Evolutionary conservation across 2,888 invertebrate species (phyloP).

Genomic region (Pecten maximus): DNA sequence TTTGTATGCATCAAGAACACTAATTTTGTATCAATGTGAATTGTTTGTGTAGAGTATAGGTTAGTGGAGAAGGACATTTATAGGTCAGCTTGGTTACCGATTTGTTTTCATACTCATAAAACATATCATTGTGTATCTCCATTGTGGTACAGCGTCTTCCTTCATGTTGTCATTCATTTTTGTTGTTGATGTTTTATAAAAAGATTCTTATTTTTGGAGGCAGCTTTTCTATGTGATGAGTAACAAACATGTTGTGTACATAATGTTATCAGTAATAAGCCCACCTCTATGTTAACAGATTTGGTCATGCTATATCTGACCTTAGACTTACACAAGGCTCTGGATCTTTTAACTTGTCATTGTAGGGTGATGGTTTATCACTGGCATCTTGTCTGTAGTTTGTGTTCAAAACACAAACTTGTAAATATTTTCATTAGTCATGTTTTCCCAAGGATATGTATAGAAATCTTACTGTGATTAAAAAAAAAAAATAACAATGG

Average conservation of each 20-base stretch:
- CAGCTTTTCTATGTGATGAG: not conserved
- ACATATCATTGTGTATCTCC: not conserved
- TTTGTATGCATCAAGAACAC: no score
- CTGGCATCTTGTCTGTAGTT: not conserved
- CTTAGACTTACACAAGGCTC: not conserved
- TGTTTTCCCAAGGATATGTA: not conserved
- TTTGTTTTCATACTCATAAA: not conserved
- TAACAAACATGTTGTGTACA: not conserved
- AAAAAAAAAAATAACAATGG: no score
- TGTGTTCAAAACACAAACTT: not conserved
- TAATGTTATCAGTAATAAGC: not conserved
- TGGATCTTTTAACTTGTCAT: not conserved
- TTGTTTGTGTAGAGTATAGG: no score
- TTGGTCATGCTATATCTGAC: not conserved
- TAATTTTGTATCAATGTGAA: no score
- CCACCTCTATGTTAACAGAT: not conserved
- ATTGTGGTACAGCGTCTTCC: not conserved
- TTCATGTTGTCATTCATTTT: not conserved
- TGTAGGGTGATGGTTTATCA: not conserved
- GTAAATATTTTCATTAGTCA: not conserved
- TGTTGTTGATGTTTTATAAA: not conserved
- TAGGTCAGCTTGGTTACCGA: no score
- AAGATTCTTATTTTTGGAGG: slow-evolving; percentile 13
- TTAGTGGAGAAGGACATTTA: no score
- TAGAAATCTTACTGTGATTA: no score